These are phyloP conservation scores for Amiota communis DNA, from an alignment of 2,888 invertebrate genomes.

Conservation along the genomic window DNA sequence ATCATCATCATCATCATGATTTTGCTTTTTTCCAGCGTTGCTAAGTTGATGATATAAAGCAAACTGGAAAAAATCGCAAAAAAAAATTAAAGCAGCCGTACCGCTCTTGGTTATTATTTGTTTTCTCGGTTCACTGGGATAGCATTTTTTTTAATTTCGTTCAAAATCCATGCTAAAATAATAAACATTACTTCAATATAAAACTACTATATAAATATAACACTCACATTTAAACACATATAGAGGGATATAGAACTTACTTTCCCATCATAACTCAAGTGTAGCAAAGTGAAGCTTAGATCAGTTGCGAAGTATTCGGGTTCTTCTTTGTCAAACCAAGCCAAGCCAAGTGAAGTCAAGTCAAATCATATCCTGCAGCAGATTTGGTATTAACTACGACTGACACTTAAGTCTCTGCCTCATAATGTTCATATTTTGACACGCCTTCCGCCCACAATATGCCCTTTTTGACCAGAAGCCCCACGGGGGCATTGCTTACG, in stretches of 20 bases:
- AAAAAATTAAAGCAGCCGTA: neutral
- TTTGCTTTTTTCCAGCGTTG: neutral
- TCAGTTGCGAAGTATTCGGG: neutral
- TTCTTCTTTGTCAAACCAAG: neutral
- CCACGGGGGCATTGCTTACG: no score
- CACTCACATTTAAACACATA: neutral
- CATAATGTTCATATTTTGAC: conserved; percentile 12
- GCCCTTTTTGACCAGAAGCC: neutral
- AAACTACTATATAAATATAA: neutral
- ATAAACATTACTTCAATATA: conserved; percentile 12
- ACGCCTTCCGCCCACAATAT: neutral
- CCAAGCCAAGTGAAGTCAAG: conserved; percentile 6
- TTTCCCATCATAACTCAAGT: no score
- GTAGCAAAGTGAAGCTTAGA: no score
- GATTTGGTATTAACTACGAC: conserved; percentile 12
- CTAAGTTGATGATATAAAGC: neutral
- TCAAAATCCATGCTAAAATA: conserved; percentile 16
- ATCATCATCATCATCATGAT: no score
- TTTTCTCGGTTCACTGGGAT: neutral
- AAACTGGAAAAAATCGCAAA: no score
- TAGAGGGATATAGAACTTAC: neutral
- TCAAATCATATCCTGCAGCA: conserved; percentile 19
- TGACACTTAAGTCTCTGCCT: conserved; percentile 11
- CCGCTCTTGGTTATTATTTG: neutral
- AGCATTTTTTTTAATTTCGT: conserved; percentile 14